A percentile compares a stretch with the other conserved stretches of the same genome.
These are phyloP conservation scores for Plutella xylostella DNA, from an alignment of 2,888 invertebrate genomes.

Conservation along the genomic window DNA sequence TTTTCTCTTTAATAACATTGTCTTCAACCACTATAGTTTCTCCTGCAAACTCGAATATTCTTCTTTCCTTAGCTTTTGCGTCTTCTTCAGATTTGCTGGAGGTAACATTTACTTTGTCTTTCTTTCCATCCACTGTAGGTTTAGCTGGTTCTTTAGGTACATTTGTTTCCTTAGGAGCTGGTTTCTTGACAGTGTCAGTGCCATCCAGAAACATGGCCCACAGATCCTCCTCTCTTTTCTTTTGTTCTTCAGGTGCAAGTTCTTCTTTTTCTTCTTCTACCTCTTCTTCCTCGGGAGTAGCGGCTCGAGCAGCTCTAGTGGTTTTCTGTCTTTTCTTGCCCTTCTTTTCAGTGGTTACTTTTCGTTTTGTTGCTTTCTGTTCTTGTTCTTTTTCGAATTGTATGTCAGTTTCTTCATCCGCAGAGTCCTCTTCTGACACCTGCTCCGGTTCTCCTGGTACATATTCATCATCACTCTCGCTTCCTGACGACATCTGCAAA, in stretches of 20 bases:
- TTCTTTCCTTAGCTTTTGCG: constrained; percentile 66
- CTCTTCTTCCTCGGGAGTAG: constrained; percentile 29
- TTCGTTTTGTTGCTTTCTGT: constrained; percentile 42
- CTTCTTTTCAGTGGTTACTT: constrained; percentile 27
- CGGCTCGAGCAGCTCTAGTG: constrained; percentile 19
- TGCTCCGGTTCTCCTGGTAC: constrained; percentile 74
- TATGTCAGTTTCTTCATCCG: constrained; percentile 70
- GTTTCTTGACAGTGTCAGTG: constrained; percentile 67
- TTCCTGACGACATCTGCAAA: constrained; percentile 70
- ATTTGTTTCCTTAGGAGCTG: constrained; percentile 30
- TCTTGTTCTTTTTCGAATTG: constrained; percentile 64
- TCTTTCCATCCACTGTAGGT: constrained; percentile 18
- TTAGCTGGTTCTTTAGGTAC: constrained; percentile 17
- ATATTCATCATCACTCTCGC: constrained; percentile 86
- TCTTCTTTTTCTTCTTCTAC: constrained; percentile 27
- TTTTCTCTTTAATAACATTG: constrained; percentile 47
- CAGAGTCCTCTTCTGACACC: constrained; percentile 76
- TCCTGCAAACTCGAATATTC: constrained; percentile 89
- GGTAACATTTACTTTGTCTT: constrained; percentile 21
- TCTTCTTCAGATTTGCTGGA: too few species aligned
- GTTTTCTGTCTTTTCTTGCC: constrained; percentile 32
- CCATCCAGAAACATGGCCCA: constrained; percentile 86
- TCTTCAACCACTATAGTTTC: constrained; percentile 76
- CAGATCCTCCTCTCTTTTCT: constrained; percentile 79
- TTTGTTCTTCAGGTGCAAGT: constrained; percentile 71